A percentile compares a stretch with the other conserved stretches of the same genome.
Evolutionary conservation across 2,888 invertebrate genomes (phyloP).

Genomic region (Aspidapion aeneum): DNA sequence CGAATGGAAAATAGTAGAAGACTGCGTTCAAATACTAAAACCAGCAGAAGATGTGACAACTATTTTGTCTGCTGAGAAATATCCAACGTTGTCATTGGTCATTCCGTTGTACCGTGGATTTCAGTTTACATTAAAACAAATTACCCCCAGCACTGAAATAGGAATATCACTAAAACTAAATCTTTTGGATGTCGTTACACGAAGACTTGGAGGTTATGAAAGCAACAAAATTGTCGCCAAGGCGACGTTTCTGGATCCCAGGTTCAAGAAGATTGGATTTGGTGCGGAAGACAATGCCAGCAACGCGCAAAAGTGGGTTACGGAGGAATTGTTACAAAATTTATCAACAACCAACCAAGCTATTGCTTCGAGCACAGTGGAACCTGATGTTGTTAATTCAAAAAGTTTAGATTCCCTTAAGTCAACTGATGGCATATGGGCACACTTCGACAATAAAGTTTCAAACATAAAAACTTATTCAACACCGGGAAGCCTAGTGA

Average conservation of each 20-base stretch:
- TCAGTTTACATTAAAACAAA: constrained; percentile 15
- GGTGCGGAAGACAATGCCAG: constrained; percentile 20
- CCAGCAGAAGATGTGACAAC: constrained; percentile 16
- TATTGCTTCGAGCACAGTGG: not conserved
- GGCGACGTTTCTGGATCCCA: constrained; percentile 29
- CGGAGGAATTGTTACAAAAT: constrained; percentile 15
- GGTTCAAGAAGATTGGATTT: constrained; percentile 29
- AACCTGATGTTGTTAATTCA: not conserved
- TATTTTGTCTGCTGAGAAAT: constrained; percentile 20
- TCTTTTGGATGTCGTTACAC: constrained; percentile 1
- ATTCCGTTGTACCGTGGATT: constrained; percentile 28
- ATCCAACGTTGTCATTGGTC: constrained; percentile 27
- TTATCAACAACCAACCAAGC: not conserved
- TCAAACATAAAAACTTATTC: constrained; percentile 5
- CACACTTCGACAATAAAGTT: constrained; percentile 21
- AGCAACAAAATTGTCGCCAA: not conserved
- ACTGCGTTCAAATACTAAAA: constrained; percentile 18
- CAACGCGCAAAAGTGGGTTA: constrained; percentile 22
- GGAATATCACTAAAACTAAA: not conserved
- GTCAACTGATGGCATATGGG: constrained; percentile 12
- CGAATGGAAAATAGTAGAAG: constrained; percentile 20
- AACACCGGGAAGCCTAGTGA: constrained; percentile 12
- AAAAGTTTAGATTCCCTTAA: not conserved
- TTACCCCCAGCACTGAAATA: constrained; percentile 4
- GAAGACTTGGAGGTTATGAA: constrained; percentile 3